Evolutionary conservation across 2,888 invertebrate species (phyloP).

Genomic region (Elysia crispata): DNA sequence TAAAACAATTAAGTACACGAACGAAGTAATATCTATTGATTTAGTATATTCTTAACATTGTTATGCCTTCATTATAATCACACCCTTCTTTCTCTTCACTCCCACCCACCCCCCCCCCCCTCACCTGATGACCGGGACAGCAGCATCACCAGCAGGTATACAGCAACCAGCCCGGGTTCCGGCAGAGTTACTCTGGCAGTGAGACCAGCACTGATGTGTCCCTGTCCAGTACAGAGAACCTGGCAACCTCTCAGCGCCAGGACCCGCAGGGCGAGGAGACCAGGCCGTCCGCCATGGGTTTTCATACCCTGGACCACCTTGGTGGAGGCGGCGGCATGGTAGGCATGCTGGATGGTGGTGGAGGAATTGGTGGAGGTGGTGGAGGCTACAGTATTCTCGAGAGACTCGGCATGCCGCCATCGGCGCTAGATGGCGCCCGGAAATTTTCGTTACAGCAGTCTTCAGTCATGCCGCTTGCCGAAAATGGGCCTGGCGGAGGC

Average conservation of each 20-base stretch:
- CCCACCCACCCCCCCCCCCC: no score
- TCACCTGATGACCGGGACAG: not conserved
- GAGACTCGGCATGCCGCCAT: slow-evolving; percentile 69
- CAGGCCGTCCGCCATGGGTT: slow-evolving; percentile 47
- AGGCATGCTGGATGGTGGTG: slow-evolving; percentile 57
- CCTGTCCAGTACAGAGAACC: slow-evolving; percentile 89
- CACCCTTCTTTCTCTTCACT: not conserved
- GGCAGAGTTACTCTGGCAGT: slow-evolving; percentile 89
- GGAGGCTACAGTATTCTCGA: slow-evolving; percentile 77
- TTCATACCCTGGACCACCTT: no score
- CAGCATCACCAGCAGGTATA: slow-evolving; percentile 23
- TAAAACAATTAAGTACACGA: no score
- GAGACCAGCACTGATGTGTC: slow-evolving; percentile 89
- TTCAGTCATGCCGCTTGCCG: not conserved
- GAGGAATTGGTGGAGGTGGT: slow-evolving; percentile 73
- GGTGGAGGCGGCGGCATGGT: slow-evolving; percentile 34
- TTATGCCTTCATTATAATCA: not conserved
- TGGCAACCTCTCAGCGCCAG: slow-evolving; percentile 83
- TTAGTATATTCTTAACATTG: no score
- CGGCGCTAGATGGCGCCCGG: slow-evolving; percentile 42
- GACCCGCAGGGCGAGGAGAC: slow-evolving; percentile 94
- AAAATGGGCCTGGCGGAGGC: not conserved
- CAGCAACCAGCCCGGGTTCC: slow-evolving; percentile 81
- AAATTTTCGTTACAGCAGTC: slow-evolving; percentile 22
- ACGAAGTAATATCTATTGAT: no score